Percentiles rank a stretch among this genome's conserved stretches.
phyloP scores from a whole-genome alignment of 2,113 vertebrate genomes.

The Scophthalmus maximus region DNA sequence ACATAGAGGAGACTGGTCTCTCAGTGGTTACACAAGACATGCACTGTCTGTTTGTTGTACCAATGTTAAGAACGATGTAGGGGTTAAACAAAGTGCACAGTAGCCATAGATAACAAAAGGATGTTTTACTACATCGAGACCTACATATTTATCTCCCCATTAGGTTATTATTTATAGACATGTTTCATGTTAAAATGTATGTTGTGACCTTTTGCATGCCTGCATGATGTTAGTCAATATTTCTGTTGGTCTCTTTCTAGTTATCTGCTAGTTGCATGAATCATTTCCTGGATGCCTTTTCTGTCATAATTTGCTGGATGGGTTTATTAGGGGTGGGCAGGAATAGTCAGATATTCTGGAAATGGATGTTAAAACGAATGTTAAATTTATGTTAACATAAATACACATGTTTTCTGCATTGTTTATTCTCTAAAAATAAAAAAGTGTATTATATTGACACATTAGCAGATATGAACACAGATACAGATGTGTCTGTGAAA shows the following conservation, averaged over 20 bases:
- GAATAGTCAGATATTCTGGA: constrained; percentile 11
- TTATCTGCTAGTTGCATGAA: constrained; percentile 50
- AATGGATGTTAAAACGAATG: constrained; percentile 9
- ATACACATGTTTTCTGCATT: too few species aligned
- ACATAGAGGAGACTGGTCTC: constrained; percentile 36
- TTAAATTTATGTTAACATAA: too few species aligned
- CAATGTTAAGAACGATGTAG: background rate
- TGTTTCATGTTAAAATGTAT: constrained; percentile 4
- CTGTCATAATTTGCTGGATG: constrained; percentile 47
- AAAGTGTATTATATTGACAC: too few species aligned
- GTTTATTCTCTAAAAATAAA: too few species aligned
- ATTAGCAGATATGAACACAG: too few species aligned
- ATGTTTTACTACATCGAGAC: background rate
- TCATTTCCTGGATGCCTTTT: constrained; percentile 24
- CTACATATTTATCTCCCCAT: background rate
- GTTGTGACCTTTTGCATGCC: constrained; percentile 37
- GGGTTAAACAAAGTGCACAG: background rate
- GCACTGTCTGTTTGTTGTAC: constrained; percentile 24
- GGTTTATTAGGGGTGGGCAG: constrained; percentile 34
- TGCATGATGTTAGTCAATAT: constrained; percentile 33
- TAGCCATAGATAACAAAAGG: background rate
- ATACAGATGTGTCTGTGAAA: too few species aligned
- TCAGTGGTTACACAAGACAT: constrained; percentile 45
- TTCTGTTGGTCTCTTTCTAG: constrained; percentile 21
- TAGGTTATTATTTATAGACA: constrained; percentile 4